Evolutionary conservation across 2,797 vertebrate species (phyloP).

Genomic region (Anguilla megastoma): DNA sequence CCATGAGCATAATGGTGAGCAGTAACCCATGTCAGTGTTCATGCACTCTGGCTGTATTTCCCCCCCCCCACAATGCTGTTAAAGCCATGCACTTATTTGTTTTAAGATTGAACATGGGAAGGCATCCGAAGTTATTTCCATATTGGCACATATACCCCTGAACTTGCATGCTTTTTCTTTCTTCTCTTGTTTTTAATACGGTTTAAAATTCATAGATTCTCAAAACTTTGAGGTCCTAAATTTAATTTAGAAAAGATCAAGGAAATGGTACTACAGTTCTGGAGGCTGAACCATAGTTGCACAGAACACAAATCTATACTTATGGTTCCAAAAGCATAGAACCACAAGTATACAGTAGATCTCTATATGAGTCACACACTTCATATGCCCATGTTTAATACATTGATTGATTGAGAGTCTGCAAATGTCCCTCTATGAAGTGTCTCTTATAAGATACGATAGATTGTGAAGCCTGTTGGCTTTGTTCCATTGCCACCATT

Average conservation of each 20-base stretch:
- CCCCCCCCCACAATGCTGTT: neutral
- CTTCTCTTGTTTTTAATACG: neutral
- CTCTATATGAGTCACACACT: neutral
- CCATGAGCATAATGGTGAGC: neutral
- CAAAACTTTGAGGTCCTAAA: neutral
- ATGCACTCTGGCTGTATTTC: neutral
- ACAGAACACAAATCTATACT: neutral
- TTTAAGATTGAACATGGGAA: neutral
- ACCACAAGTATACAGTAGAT: neutral
- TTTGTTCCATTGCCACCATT: neutral
- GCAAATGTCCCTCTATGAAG: neutral
- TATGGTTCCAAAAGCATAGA: neutral
- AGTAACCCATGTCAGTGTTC: neutral
- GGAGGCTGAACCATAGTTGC: neutral
- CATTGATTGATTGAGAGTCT: neutral
- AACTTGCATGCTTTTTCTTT: neutral
- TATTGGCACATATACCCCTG: neutral
- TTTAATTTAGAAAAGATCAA: neutral
- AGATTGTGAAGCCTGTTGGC: neutral
- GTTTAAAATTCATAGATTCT: neutral
- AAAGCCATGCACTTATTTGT: neutral
- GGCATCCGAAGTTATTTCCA: neutral
- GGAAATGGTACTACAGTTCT: neutral
- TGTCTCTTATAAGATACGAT: neutral
- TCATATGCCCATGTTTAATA: neutral